phyloP scores from a whole-genome alignment of 2,113 vertebrate species.

The Sorex fumeus region DNA sequence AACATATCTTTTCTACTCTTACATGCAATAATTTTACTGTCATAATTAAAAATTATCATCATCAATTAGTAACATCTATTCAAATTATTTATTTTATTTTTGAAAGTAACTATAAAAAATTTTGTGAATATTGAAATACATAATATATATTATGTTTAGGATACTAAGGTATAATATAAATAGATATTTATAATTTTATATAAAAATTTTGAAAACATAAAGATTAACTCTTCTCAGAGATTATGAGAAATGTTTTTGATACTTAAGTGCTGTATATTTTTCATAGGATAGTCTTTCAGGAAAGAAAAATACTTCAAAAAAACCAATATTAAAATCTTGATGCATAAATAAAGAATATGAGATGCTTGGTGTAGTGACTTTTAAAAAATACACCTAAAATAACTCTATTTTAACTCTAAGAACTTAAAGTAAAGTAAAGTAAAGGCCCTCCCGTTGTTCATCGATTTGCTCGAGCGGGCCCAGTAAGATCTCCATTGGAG shows the following conservation, averaged over 20 bases:
- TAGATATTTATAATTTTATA: too few species aligned
- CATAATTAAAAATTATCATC: too few species aligned
- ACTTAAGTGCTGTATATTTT: not conserved
- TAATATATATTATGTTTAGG: too few species aligned
- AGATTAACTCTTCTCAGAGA: not conserved
- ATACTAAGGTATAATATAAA: too few species aligned
- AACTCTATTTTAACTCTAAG: not conserved
- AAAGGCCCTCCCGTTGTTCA: too few species aligned
- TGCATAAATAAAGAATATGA: not conserved
- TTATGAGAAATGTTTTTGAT: constrained; percentile 27
- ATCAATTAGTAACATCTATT: too few species aligned
- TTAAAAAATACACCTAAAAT: not conserved
- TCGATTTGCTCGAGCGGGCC: too few species aligned
- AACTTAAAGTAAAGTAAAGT: too few species aligned
- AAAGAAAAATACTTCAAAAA: not conserved
- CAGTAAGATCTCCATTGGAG: too few species aligned
- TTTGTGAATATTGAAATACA: not conserved
- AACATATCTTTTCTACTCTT: too few species aligned
- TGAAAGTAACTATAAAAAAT: constrained; percentile 22
- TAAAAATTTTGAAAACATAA: constrained; percentile 29
- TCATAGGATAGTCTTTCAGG: not conserved
- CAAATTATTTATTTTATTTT: not conserved
- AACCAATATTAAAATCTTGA: not conserved
- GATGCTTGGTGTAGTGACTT: not conserved
- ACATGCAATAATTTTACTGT: too few species aligned